Evolutionary conservation across 2,797 vertebrate species (phyloP), one percentile per base, ranked within the genome.

Genomic region (Squalus acanthias): DNA sequence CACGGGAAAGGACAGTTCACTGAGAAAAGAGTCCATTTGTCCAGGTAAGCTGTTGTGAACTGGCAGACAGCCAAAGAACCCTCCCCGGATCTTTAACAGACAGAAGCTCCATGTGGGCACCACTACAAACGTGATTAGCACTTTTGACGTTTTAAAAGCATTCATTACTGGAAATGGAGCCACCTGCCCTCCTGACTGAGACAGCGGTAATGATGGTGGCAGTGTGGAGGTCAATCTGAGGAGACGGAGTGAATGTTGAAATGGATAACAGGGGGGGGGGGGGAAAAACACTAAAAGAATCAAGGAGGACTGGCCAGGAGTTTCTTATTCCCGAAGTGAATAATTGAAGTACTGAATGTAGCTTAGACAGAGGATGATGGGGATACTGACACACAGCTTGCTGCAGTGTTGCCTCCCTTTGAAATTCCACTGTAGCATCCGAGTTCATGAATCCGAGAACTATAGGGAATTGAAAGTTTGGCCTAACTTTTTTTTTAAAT

Each of bases 1-100:
- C 97, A 98, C 1, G 97, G 98, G 12, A 96, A 96, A 0, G 98
- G 98, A 1, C 98, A 98, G 97, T 98, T 98, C 97, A 98, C 98
- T 0, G 98, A 98, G 97, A 98, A 98, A 20, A 97, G 98, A 0
- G 97, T 98, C 17, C 98, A 98, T 96, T 97, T 98, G 70, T 98
- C 98, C 97, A 98, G 98, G 98, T 98, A 96, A 97, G 97, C 13
- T 13, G 29, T 10, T 9, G 63, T 3, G n/a, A 17, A 3, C 0
- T 17, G 17, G 1, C 12, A n/a, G 29, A 1, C 10, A 3, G 2
- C 12, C 57, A 60, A 57, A 89, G 88, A 9, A 39, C 7, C 65
- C 91, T 5, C n/a, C 29, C 33, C 87, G 2, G 60, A 65, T 63
- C 6, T 65, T 92, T n/a, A 6, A 50, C 82, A 50, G 15, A 15